Evolutionary conservation across 2,113 vertebrate genomes (phyloP).

Genomic region (Phalacrocorax carbo): DNA sequence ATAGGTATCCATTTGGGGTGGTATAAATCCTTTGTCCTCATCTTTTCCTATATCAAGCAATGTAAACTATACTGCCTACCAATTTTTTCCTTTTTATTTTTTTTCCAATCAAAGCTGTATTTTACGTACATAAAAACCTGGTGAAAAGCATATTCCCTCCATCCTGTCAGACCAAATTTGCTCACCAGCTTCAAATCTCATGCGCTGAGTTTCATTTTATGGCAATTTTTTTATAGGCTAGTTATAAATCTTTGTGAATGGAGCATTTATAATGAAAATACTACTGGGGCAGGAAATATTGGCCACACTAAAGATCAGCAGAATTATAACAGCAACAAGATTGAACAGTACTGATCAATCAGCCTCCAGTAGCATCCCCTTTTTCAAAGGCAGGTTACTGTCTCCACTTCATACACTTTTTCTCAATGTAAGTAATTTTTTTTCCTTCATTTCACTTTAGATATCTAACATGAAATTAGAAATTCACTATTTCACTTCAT

Average conservation of each 20-base stretch:
- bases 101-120: neutral
- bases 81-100: neutral
- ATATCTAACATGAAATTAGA: neutral
- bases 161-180: neutral
- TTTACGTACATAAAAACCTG: neutral
- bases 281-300: neutral
- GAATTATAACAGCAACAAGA: neutral
- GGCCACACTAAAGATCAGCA: neutral
- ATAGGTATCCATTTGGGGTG: neutral
- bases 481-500: neutral
- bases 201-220: slow-evolving; percentile 6
- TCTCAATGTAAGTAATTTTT: neutral
- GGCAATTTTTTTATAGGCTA: neutral
- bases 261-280: slow-evolving; percentile 27
- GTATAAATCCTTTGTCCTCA: neutral
- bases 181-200: neutral
- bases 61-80: neutral
- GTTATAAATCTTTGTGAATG: slow-evolving; percentile 23
- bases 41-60: neutral
- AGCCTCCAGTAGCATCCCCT: neutral
- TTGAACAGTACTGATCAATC: neutral
- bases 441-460: neutral
- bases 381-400: neutral
- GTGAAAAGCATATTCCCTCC: neutral
- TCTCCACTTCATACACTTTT: neutral